Conservation (phyloP, 2,113 vertebrate genomes). For the Oryzias woworae region DNA sequence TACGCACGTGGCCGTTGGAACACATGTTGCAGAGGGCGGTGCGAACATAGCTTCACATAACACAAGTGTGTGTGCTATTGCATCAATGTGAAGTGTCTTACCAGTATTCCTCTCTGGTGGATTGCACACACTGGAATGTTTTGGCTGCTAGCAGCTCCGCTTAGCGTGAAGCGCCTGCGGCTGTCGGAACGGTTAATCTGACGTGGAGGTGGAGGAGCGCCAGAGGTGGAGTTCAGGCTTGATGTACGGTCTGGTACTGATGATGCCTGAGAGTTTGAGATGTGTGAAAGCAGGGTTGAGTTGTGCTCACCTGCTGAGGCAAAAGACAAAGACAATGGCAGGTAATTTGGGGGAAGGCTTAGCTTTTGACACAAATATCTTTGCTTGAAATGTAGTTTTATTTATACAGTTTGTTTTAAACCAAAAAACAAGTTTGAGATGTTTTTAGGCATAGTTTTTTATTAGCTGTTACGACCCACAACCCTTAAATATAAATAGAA, state of each 20-base stretch:
- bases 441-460: too few relatives aligned
- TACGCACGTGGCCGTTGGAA: too few relatives aligned
- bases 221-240: background rate
- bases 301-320: background rate
- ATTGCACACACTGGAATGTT: conserved; percentile 44
- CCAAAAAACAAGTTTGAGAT: too few relatives aligned
- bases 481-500: too few relatives aligned
- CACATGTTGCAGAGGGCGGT: too few relatives aligned
- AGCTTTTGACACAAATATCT: too few relatives aligned
- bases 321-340: background rate
- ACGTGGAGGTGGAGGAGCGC: background rate
- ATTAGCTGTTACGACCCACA: too few relatives aligned
- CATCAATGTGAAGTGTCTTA: background rate
- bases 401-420: too few relatives aligned
- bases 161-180: conserved; percentile 64
- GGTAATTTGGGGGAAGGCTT: too few relatives aligned
- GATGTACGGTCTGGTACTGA: conserved; percentile 41
- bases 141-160: conserved; percentile 23
- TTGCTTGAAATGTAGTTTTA: too few relatives aligned
- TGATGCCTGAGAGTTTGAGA: background rate
- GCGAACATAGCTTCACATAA: too few relatives aligned
- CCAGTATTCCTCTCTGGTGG: conserved; percentile 57
- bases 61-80: too few relatives aligned
- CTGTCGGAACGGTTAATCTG: background rate
- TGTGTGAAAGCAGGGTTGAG: background rate